Evolutionary conservation across 2,888 invertebrate species (phyloP).

Genomic region (Eristalis tenax): DNA sequence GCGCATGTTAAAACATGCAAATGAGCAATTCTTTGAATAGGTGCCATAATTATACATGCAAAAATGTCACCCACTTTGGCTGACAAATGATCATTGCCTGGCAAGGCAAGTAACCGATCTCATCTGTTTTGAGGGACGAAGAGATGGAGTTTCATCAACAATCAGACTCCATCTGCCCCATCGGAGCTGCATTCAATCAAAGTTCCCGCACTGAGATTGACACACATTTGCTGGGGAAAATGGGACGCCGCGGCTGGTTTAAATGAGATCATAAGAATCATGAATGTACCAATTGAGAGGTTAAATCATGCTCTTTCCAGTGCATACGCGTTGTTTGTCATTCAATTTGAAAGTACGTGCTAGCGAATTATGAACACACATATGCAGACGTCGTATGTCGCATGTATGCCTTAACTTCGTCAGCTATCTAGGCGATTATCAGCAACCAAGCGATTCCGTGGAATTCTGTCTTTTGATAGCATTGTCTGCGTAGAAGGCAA

Average conservation of each 20-base stretch:
- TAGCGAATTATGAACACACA: not conserved
- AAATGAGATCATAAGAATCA: too few species aligned
- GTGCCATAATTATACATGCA: not conserved
- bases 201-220: too few species aligned
- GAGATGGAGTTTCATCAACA: not conserved
- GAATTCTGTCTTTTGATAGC: not conserved
- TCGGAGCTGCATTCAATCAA: too few species aligned
- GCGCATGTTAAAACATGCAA: not conserved
- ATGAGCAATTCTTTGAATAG: not conserved
- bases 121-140: not conserved
- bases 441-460: not conserved
- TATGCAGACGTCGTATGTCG: not conserved
- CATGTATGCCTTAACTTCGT: not conserved
- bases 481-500: not conserved
- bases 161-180: not conserved
- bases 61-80: not conserved
- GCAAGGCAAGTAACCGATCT: not conserved
- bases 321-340: not conserved
- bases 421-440: not conserved
- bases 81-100: not conserved
- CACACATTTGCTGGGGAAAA: not conserved
- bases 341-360: not conserved
- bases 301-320: not conserved
- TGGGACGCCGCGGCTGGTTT: not conserved
- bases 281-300: not conserved